phyloP scores from a whole-genome alignment of 2,888 invertebrate genomes.

The Pheosia tremula region DNA sequence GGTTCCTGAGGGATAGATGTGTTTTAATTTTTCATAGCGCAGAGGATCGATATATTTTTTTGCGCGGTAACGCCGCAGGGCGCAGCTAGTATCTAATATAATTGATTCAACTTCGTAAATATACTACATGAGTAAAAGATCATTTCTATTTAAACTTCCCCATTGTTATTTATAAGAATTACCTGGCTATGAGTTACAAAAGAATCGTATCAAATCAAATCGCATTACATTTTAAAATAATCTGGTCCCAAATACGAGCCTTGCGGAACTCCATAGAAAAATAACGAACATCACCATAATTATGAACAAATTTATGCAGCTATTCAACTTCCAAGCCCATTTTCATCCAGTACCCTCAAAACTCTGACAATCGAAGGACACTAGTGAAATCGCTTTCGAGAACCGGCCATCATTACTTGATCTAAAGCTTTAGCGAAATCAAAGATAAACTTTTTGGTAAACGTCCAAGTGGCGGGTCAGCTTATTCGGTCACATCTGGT shows the following conservation, averaged over 20 bases:
- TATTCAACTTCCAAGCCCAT: constrained; percentile 33
- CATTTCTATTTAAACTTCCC: too few relatives aligned
- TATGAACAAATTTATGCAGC: constrained; percentile 20
- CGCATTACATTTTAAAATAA: constrained; percentile 14
- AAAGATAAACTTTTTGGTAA: constrained; percentile 13
- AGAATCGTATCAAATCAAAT: too few relatives aligned
- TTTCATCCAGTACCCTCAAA: constrained; percentile 31
- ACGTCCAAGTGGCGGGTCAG: constrained; percentile 25
- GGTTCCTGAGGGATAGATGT: too few relatives aligned
- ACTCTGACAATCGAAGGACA: constrained; percentile 24
- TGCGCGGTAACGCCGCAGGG: too few relatives aligned
- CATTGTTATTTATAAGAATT: too few relatives aligned
- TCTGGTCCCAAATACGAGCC: constrained; percentile 17
- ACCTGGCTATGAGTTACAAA: too few relatives aligned
- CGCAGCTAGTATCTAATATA: too few relatives aligned
- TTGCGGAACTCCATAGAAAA: constrained; percentile 13
- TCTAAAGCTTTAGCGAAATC: constrained; percentile 18
- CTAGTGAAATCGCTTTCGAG: constrained; percentile 28
- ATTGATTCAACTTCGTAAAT: too few relatives aligned
- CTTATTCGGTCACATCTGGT: constrained; percentile 34
- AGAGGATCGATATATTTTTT: too few relatives aligned
- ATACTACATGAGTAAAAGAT: too few relatives aligned
- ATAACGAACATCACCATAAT: constrained; percentile 23
- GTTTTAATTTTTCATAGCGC: too few relatives aligned
- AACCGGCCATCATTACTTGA: constrained; percentile 27